Evolutionary conservation across 2,797 vertebrate species (phyloP).

Genomic region (Cossypha niveicapilla): DNA sequence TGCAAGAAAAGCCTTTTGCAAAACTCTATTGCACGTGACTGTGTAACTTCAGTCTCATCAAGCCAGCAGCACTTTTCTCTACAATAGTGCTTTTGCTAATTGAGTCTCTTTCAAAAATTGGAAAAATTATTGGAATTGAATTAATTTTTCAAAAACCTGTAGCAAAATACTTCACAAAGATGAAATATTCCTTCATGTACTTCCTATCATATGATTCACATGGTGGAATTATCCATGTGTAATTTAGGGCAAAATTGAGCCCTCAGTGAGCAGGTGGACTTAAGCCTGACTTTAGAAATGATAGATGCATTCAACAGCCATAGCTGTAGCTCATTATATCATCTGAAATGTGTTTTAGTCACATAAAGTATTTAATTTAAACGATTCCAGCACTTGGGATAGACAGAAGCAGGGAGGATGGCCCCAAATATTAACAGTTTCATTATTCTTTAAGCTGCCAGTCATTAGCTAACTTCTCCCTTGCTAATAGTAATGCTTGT

Average conservation of each 20-base stretch:
- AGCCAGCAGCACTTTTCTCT: not conserved
- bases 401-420: not conserved
- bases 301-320: not conserved
- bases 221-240: not conserved
- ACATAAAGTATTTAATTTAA: conserved; percentile 10
- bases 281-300: not conserved
- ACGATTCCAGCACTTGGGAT: not conserved
- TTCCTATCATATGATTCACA: not conserved
- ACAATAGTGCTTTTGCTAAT: not conserved
- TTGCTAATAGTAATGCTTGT: conserved; percentile 12
- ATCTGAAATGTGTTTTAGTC: not conserved
- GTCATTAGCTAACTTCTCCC: conserved; percentile 29
- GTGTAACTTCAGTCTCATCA: not conserved
- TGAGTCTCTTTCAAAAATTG: not conserved
- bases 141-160: not conserved
- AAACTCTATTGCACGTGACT: not conserved
- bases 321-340: not conserved
- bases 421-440: conserved; percentile 21
- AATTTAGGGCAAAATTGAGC: not conserved
- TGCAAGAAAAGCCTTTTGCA: not conserved
- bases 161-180: not conserved
- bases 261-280: not conserved
- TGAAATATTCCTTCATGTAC: not conserved
- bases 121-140: not conserved
- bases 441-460: not conserved